phyloP scores from a whole-genome alignment of 2,888 invertebrate species.

The Temnothorax unifasciatus region DNA sequence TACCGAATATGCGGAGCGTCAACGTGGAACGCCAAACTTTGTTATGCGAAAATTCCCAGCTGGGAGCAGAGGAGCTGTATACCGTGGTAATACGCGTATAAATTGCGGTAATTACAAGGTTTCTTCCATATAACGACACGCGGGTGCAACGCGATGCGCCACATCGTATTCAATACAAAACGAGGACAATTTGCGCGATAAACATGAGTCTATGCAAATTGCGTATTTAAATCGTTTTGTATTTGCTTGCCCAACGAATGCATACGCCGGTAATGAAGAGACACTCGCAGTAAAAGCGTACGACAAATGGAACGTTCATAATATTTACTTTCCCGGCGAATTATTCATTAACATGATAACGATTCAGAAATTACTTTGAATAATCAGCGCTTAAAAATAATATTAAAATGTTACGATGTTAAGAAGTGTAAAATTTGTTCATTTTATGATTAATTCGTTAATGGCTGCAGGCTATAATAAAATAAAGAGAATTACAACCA shows the following conservation, averaged over 20 bases:
- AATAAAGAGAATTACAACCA: not conserved
- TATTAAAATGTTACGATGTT: not conserved
- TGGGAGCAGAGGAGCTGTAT: slow-evolving; percentile 42
- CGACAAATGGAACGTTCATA: slow-evolving; percentile 11
- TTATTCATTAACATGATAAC: slow-evolving; percentile 39
- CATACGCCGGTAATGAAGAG: slow-evolving; percentile 43
- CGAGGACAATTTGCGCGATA: slow-evolving; percentile 48
- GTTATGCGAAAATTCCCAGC: slow-evolving; percentile 57
- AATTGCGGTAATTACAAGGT: slow-evolving; percentile 57
- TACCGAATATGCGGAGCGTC: slow-evolving; percentile 52
- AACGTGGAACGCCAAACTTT: slow-evolving; percentile 49
- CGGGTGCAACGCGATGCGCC: slow-evolving; percentile 27
- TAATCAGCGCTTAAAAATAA: slow-evolving; percentile 8
- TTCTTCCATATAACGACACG: slow-evolving; percentile 36
- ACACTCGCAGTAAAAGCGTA: slow-evolving; percentile 18
- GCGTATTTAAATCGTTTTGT: slow-evolving; percentile 45
- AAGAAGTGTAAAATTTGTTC: not conserved
- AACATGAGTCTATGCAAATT: slow-evolving; percentile 51
- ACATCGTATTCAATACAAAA: slow-evolving; percentile 45
- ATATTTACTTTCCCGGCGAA: slow-evolving; percentile 8
- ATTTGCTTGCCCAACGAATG: slow-evolving; percentile 36
- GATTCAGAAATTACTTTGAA: slow-evolving; percentile 16
- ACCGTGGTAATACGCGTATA: slow-evolving; percentile 38
- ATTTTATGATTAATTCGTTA: not conserved
- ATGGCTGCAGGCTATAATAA: not conserved